Evolutionary conservation across 1,140 invertebrate species (phyloP).

Genomic region (Meloidogyne floridensis): DNA sequence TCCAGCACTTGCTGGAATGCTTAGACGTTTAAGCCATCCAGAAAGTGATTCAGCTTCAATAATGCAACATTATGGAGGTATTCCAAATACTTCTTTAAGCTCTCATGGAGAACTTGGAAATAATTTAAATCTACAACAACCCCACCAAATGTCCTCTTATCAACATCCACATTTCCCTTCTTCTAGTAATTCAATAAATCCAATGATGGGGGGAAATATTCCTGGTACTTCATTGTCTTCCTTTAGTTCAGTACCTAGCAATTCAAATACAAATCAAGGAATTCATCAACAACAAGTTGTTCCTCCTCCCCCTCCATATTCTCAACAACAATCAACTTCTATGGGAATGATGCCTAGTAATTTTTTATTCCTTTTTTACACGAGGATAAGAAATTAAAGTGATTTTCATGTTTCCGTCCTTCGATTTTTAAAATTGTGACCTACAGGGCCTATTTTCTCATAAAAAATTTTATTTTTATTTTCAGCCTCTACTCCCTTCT

Average conservation of each 20-base stretch:
- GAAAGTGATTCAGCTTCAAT: not conserved
- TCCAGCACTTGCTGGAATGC: slow-evolving; percentile 22
- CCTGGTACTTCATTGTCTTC: not conserved
- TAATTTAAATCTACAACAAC: not conserved
- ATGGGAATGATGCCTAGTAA: not conserved
- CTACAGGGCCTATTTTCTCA: not conserved
- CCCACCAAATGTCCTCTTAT: not conserved
- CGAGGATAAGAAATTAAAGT: too few relatives aligned
- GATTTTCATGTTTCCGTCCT: too few relatives aligned
- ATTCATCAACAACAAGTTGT: not conserved
- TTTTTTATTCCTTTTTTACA: not conserved
- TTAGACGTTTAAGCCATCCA: not conserved
- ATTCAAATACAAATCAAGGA: not conserved
- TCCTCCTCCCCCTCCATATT: slow-evolving; percentile 1
- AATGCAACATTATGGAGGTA: slow-evolving; percentile 8
- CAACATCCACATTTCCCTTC: not conserved
- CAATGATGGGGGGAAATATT: not conserved
- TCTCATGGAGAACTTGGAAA: not conserved
- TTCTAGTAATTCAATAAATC: not conserved
- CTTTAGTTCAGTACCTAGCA: not conserved
- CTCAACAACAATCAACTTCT: not conserved
- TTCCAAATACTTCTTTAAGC: not conserved
- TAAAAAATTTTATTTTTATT: not conserved
- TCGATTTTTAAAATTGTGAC: too few relatives aligned
- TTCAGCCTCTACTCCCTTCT: slow-evolving; percentile 12